Evolutionary conservation across 2,888 invertebrate genomes (phyloP).

Genomic region (Neelides folsomi): DNA sequence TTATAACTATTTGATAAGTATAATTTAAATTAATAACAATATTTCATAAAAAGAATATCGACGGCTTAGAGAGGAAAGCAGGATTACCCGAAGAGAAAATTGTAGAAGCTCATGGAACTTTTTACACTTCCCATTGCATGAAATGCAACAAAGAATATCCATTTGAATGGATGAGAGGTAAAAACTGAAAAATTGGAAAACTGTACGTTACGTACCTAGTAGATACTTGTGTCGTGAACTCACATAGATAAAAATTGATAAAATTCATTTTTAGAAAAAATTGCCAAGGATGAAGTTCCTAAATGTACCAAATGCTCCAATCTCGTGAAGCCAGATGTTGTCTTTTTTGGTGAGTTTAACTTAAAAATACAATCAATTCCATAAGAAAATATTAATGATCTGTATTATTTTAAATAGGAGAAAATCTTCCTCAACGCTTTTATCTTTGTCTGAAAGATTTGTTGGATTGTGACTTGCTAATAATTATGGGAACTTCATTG

Average conservation of each 20-base stretch:
- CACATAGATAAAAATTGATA: too few species aligned
- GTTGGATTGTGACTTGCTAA: slow-evolving; percentile 70
- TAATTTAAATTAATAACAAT: too few species aligned
- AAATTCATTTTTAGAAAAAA: slow-evolving; percentile 49
- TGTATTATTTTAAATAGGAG: slow-evolving; percentile 44
- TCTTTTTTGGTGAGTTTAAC: slow-evolving; percentile 59
- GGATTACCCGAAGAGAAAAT: slow-evolving; percentile 69
- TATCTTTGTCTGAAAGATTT: slow-evolving; percentile 56
- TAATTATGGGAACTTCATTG: slow-evolving; percentile 89
- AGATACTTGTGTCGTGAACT: too few species aligned
- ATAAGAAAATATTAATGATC: too few species aligned
- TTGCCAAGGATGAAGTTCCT: slow-evolving; percentile 59
- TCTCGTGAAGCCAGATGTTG: slow-evolving; percentile 85
- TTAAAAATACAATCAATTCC: too few species aligned
- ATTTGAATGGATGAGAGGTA: slow-evolving; percentile 76
- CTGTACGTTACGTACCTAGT: too few species aligned
- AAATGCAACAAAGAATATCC: slow-evolving; percentile 55
- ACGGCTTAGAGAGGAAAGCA: slow-evolving; percentile 76
- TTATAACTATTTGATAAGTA: too few species aligned
- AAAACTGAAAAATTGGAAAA: slow-evolving; percentile 2
- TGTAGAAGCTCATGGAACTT: slow-evolving; percentile 91
- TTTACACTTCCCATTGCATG: slow-evolving; percentile 69
- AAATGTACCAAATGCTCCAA: slow-evolving; percentile 59
- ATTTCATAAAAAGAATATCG: slow-evolving; percentile 61
- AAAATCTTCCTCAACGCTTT: slow-evolving; percentile 68